A percentile compares a stretch with the other conserved stretches of the same genome.
These are phyloP conservation scores for Drosophila meridiana DNA, from an alignment of 2,888 invertebrate species.

Conservation along the genomic window DNA sequence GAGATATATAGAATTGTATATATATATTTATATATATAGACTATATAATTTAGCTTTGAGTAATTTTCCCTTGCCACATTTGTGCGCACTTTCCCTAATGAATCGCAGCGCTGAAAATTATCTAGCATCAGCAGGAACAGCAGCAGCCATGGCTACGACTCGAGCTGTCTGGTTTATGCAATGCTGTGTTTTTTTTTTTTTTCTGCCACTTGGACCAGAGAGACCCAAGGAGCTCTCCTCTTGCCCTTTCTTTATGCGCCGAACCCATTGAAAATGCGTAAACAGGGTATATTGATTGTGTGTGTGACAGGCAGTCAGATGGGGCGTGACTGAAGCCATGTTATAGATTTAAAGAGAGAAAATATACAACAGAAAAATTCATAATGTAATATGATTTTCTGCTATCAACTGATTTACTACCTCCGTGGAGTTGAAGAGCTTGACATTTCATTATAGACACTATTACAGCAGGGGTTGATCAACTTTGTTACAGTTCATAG, in stretches of 20 bases:
- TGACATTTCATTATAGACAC: not conserved
- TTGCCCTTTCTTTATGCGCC: not conserved
- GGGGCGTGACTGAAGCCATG: not conserved
- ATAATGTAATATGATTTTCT: too few relatives aligned
- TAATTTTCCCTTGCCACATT: conserved; percentile 16
- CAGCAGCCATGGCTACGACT: conserved; percentile 23
- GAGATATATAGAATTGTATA: not conserved
- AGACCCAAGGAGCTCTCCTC: conserved; percentile 2
- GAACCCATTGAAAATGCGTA: not conserved
- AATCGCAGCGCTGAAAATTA: conserved; percentile 70
- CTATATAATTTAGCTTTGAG: conserved; percentile 4
- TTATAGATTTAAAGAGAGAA: not conserved
- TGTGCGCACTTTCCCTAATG: conserved; percentile 59
- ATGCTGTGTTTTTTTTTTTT: conserved; percentile 32
- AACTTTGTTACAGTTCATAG: not conserved
- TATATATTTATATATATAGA: conserved; percentile 3
- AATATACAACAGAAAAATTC: too few relatives aligned
- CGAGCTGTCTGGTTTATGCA: conserved; percentile 57
- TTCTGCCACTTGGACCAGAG: conserved; percentile 61
- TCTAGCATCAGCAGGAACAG: conserved; percentile 49
- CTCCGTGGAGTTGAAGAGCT: not conserved
- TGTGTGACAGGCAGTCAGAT: not conserved
- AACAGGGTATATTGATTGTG: not conserved
- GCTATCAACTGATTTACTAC: too few relatives aligned
- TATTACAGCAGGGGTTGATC: not conserved